Percentiles rank a stretch among this genome's conserved stretches.
Evolutionary conservation across 2,888 invertebrate species (phyloP).

Genomic region (Barypeithes pellucidus): DNA sequence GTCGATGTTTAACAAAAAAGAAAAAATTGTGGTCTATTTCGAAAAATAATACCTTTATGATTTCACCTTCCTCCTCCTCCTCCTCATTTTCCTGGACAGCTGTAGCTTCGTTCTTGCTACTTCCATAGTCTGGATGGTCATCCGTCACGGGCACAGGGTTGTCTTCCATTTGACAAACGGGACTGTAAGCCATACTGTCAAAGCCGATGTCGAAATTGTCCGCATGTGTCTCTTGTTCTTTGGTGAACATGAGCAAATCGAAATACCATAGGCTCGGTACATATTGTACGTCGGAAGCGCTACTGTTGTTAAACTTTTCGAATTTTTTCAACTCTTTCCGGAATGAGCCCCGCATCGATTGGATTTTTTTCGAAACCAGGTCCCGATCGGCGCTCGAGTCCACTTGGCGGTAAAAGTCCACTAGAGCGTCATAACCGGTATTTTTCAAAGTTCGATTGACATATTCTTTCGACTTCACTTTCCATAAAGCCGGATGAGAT

Average conservation of each 20-base stretch:
- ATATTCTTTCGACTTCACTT: background rate
- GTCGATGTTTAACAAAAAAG: too few species aligned
- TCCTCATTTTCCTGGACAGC: too few species aligned
- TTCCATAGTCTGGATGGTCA: background rate
- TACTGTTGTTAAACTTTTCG: background rate
- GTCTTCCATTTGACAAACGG: background rate
- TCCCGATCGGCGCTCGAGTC: background rate
- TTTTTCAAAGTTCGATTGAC: conserved; percentile 10
- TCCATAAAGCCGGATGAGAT: background rate
- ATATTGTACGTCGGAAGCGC: background rate
- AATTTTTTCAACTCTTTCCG: conserved; percentile 6
- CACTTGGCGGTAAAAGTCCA: conserved; percentile 7
- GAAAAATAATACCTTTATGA: too few species aligned
- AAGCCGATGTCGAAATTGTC: background rate
- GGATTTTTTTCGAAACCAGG: background rate
- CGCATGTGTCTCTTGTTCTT: background rate
- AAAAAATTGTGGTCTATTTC: background rate
- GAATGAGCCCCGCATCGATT: conserved; percentile 3
- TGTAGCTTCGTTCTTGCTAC: background rate
- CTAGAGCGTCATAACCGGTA: background rate
- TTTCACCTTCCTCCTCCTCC: too few species aligned
- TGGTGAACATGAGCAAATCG: background rate
- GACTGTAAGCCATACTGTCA: background rate
- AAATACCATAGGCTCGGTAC: conserved; percentile 5
- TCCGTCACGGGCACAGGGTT: background rate